phyloP scores from a whole-genome alignment of 92 coral and sea anemone species.

The Parazoanthus darwini region DNA sequence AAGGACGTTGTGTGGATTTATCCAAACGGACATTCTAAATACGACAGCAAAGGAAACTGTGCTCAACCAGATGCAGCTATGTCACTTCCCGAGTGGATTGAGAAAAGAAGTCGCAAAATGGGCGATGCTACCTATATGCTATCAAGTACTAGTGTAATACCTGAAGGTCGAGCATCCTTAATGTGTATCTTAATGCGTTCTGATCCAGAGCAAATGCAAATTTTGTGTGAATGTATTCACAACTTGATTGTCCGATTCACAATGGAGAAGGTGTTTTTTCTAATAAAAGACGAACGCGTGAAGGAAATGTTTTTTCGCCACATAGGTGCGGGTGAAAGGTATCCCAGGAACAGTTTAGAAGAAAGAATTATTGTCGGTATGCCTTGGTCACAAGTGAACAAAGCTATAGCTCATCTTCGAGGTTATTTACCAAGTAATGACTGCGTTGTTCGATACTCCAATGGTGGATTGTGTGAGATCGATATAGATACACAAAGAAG shows the following conservation, averaged over 20 bases:
- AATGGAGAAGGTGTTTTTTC: conserved; percentile 29
- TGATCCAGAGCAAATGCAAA: conserved; percentile 37
- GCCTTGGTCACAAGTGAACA: conserved; percentile 46
- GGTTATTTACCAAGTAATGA: conserved; percentile 39
- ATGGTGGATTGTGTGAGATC: conserved; percentile 41
- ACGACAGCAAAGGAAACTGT: conserved; percentile 25
- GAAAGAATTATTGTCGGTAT: conserved; percentile 39
- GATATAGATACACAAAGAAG: conserved; percentile 34
- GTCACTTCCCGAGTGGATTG: conserved; percentile 40
- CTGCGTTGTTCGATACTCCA: conserved; percentile 42
- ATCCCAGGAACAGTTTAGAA: conserved; percentile 26
- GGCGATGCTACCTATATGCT: conserved; percentile 31
- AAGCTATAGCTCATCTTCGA: conserved; percentile 24
- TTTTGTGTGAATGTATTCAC: conserved; percentile 32
- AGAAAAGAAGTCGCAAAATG: conserved; percentile 43
- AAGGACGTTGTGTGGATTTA: conserved; percentile 37
- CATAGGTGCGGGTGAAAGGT: conserved; percentile 43
- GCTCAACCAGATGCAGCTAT: conserved; percentile 37
- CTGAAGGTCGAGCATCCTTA: conserved; percentile 39
- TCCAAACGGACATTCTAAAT: conserved; percentile 44
- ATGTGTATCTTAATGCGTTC: conserved; percentile 25
- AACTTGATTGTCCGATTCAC: conserved; percentile 24
- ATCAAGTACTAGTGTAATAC: conserved; percentile 30
- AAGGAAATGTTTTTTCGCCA: conserved; percentile 28
- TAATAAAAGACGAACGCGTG: conserved; percentile 25